Evolutionary conservation across 2,113 vertebrate species (phyloP).

Genomic region (Eretmochelys imbricata): DNA sequence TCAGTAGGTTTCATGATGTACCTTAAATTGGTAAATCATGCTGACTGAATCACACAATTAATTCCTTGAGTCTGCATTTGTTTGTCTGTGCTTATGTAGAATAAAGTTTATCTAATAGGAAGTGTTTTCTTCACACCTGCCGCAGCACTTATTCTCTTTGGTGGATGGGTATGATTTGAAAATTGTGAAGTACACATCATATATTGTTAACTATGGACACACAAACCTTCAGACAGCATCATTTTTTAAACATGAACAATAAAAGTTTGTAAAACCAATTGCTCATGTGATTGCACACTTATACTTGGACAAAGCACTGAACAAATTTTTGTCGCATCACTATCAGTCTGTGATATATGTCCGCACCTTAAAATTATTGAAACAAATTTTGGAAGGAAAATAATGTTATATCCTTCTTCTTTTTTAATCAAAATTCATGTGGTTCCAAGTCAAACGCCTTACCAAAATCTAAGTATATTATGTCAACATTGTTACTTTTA

Average conservation of each 20-base stretch:
- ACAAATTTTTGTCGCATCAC: not conserved
- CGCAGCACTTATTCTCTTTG: not conserved
- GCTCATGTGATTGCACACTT: not conserved
- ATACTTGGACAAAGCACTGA: not conserved
- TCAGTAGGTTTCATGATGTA: not conserved
- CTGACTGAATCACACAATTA: not conserved
- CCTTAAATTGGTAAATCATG: not conserved
- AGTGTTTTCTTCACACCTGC: not conserved
- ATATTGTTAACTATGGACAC: not conserved
- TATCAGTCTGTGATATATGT: not conserved
- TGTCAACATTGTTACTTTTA: no score
- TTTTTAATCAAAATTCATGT: no score
- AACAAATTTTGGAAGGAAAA: not conserved
- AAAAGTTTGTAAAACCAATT: not conserved
- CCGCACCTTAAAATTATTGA: not conserved
- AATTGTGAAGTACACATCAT: not conserved
- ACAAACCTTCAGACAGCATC: constrained; percentile 13
- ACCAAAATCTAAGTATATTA: no score
- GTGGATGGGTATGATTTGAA: not conserved
- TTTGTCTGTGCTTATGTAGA: not conserved
- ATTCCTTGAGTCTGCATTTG: not conserved
- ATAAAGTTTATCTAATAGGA: not conserved
- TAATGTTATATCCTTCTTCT: no score
- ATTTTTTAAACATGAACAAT: constrained; percentile 4
- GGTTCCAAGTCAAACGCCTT: no score